A percentile compares a stretch with the other conserved stretches of the same genome.
Conservation (phyloP, 2,797 vertebrate genomes). For the Lagodon rhomboides region DNA sequence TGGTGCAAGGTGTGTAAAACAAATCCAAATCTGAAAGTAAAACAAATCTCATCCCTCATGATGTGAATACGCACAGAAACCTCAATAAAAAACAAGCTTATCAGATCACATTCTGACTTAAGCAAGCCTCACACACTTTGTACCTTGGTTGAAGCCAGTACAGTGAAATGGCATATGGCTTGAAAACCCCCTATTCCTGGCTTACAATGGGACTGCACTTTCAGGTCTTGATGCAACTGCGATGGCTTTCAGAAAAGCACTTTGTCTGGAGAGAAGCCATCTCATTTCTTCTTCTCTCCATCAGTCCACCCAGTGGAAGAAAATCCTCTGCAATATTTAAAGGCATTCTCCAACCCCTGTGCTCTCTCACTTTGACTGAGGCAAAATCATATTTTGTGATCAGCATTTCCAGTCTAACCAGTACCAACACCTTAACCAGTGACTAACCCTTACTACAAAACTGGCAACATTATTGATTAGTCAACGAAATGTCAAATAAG, state of each 20-base stretch:
- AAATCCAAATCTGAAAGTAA: constrained; percentile 3
- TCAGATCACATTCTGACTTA: neutral
- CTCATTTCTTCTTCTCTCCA: constrained; percentile 31
- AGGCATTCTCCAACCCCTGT: constrained; percentile 36
- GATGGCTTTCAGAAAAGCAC: constrained; percentile 60
- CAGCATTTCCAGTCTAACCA: neutral
- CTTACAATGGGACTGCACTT: constrained; percentile 43
- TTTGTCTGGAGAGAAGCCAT: constrained; percentile 29
- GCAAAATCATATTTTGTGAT: constrained; percentile 9
- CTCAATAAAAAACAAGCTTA: neutral
- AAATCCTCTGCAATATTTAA: constrained; percentile 74
- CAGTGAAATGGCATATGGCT: neutral
- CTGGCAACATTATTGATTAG: neutral
- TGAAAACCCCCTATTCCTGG: constrained; percentile 17
- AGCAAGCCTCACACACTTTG: neutral
- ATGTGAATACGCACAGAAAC: neutral
- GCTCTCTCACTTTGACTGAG: constrained; percentile 20
- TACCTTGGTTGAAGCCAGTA: neutral
- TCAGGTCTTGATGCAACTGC: constrained; percentile 34
- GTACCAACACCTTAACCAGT: neutral
- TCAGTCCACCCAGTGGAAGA: constrained; percentile 38
- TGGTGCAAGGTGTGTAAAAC: neutral
- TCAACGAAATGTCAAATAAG: neutral
- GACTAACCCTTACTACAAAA: neutral
- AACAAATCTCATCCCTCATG: neutral